Evolutionary conservation across 2,113 vertebrate species (phyloP), one percentile per base, ranked within the genome.

Genomic region (Oryzias javanicus): DNA sequence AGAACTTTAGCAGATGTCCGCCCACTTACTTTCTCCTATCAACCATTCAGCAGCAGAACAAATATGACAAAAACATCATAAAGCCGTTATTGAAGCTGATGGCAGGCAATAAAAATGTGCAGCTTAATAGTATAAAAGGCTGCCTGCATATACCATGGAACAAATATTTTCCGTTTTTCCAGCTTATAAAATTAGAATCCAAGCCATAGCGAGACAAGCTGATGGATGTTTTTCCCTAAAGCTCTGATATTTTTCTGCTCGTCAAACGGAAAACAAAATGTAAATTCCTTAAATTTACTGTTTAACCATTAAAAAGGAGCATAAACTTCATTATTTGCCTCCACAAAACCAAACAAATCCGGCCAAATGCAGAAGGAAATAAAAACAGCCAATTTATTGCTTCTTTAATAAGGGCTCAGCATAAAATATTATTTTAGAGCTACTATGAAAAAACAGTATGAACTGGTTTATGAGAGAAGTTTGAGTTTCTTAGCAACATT

Each of bases 111-210:
- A 35, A 35, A 35, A 35, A 3, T 35, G 8, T 35, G 35, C 35
- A 35, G 8, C 10, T 3, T 35, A 35, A 35, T 35, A 35, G 12
- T 35, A 35, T 35, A 35, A 35, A 12, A 35, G 35, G 46, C 53
- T 55, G 56, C 14, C 1, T 29, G 68, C 18, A 60, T 54, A 42
- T 62, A 75, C 72, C 55, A 49, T 4, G 6, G 59, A 61, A 24
- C 35, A 35, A 73, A 55, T 42, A 47, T 13, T 61, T 74, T 66
- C 56, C 50, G 19, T 42, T 65, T 74, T 67, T 77, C 76, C 70
- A 71, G 20, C 70, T 50, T 59, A 53, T 71, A 71, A 79, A 79
- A 68, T 18, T 41, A 52, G 48, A 29, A 56, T 50, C 54, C 49
- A 71, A 65, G 70, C 65, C n/a, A 4, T 64, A 70, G 67, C 55